Evolutionary conservation across 1,140 invertebrate species (phyloP), one percentile per base, ranked within the genome.

Genomic region (Teleogryllus occipitalis): DNA sequence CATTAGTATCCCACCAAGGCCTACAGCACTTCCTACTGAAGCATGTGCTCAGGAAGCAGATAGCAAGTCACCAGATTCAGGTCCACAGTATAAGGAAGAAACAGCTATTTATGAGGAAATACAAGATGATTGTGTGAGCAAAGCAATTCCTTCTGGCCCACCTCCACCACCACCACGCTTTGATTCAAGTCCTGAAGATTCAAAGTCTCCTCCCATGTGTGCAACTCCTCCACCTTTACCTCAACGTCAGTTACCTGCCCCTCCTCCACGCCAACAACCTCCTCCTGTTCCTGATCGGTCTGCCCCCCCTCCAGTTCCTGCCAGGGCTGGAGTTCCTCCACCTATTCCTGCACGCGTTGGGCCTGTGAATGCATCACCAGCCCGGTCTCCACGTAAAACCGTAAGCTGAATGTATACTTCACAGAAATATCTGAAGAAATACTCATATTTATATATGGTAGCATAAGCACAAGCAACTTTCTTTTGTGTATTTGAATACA

Each of bases 291-390:
- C 82, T n/a, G 80, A 81, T 54, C 81, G 73, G 75, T 79, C 47
- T 81, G 86, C 84, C 80, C 91, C 90, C 81, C 90, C 90, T 74
- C 90, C 90, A 72, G 88, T 92, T 82, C 91, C 90, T 81, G 90
- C 90, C 80, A 88, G 89, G 83, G 90, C 88, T 75, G 88, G 88
- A 73, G 90, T 88, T 80, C 90, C 91, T 47, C 93, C 92, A 78
- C 93, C 92, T 0, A 87, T 93, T 83, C 93, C 92, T n/a, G 90
- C 92, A 54, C 87, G 93, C 81, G 48, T 73, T 76, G 72, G 47
- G 18, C 79, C 75, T 65, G 54, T 65, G 10, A 65, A 65, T 65
- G 10, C 54, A 65, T 65, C 54, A 75, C 78, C 22, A 75, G 48
- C 65, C 10, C 49, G 14, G 7, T n/a, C 76, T 65, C n/a, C 21